phyloP scores from a whole-genome alignment of 2,888 invertebrate genomes.

The Drymonia ruficornis region DNA sequence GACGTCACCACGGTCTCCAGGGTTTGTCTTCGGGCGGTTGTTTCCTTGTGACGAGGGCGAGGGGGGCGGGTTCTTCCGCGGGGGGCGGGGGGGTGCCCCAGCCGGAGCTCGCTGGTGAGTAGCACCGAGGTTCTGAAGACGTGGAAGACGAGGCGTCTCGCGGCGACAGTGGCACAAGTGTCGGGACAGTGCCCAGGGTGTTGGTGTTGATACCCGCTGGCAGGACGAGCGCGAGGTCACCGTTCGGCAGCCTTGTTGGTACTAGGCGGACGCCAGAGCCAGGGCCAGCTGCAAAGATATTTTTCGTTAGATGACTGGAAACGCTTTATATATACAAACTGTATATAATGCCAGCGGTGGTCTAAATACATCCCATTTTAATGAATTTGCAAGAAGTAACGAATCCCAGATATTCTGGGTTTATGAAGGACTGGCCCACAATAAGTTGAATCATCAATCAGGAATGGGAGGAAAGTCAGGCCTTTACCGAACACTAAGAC shows the following conservation, averaged over 20 bases:
- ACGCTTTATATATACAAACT: no score
- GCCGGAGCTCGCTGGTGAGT: constrained; percentile 85
- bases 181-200: constrained; percentile 85
- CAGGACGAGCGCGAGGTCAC: constrained; percentile 92
- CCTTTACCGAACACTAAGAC: no score
- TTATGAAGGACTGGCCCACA: no score
- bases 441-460: no score
- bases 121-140: constrained; percentile 85
- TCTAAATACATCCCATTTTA: no score
- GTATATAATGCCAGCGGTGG: no score
- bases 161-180: constrained; percentile 90
- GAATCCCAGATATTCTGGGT: no score
- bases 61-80: constrained; percentile 80
- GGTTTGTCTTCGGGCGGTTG: constrained; percentile 88
- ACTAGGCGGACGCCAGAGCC: constrained; percentile 90
- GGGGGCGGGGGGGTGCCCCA: constrained; percentile 75
- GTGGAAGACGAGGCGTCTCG: constrained; percentile 89
- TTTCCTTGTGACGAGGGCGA: constrained; percentile 90
- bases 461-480: no score
- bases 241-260: constrained; percentile 92
- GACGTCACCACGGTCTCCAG: constrained; percentile 92
- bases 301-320: constrained; percentile 8
- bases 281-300: constrained; percentile 84
- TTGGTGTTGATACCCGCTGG: constrained; percentile 86
- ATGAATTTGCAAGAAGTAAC: no score